Percentiles rank a stretch among this genome's conserved stretches.
Conservation (phyloP, 37 sponge, comb jelly and placozoan genomes). For the Corticium candelabrum region DNA sequence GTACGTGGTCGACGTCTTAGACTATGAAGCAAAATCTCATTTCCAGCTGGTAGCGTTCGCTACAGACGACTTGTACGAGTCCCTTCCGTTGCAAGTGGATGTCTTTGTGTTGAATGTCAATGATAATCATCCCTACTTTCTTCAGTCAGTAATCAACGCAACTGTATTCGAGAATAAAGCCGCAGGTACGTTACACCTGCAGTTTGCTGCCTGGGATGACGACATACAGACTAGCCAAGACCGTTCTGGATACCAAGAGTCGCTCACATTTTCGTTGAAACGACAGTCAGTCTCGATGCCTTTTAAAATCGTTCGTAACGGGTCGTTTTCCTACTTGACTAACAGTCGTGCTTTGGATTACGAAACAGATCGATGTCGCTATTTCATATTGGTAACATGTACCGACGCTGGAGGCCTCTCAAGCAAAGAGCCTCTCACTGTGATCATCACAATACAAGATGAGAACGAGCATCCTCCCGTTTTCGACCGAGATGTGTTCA, state of each 20-base stretch:
- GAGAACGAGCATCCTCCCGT: no score
- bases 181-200: background rate
- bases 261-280: background rate
- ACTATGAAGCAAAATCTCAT: background rate
- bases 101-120: background rate
- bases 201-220: background rate
- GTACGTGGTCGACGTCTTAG: background rate
- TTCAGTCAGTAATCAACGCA: background rate
- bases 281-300: background rate
- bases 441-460: background rate
- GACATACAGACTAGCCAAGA: no score
- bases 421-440: no score
- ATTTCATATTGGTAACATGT: no score
- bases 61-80: background rate
- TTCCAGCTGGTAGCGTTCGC: background rate
- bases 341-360: background rate
- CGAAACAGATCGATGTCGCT: background rate
- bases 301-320: background rate
- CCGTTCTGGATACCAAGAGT: background rate
- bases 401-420: no score
- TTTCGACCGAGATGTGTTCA: no score
- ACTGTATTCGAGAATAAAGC: background rate
- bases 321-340: background rate
- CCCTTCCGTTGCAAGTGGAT: background rate
- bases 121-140: background rate